phyloP scores from a whole-genome alignment of 2,113 vertebrate genomes.

The Lophotis ruficrista region DNA sequence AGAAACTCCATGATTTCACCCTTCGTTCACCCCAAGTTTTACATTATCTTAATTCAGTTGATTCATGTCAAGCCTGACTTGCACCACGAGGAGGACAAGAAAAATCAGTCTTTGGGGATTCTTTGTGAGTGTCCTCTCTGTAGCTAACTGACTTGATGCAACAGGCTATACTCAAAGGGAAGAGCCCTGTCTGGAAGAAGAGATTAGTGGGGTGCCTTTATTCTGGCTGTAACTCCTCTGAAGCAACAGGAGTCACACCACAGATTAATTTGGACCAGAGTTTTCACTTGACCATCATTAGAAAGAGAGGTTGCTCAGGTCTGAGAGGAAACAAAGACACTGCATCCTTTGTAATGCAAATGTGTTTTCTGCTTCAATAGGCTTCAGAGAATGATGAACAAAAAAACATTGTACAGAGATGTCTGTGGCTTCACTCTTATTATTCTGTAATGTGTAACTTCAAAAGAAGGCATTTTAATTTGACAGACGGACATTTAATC shows the following conservation, averaged over 20 bases:
- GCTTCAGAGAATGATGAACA: constrained; percentile 8
- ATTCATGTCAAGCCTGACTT: neutral
- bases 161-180: neutral
- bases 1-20: neutral
- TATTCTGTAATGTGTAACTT: constrained; percentile 20
- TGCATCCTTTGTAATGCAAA: constrained; percentile 61
- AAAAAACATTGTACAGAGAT: constrained; percentile 49
- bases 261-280: neutral
- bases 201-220: neutral
- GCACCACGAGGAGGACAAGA: neutral
- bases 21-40: neutral
- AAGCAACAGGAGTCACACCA: neutral
- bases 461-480: constrained; percentile 57
- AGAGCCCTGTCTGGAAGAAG: neutral
- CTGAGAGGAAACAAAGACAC: constrained; percentile 44
- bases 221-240: constrained; percentile 15
- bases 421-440: constrained; percentile 6
- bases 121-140: neutral
- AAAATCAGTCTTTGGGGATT: neutral
- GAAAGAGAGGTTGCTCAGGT: constrained; percentile 36
- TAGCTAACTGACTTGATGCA: neutral
- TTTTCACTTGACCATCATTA: constrained; percentile 32
- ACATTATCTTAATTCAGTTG: neutral
- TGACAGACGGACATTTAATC: constrained; percentile 56
- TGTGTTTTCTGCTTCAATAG: constrained; percentile 52